Base-by-base conservation (phyloP, 2,797 vertebrate genomes). In the Carduelis carduelis region DNA sequence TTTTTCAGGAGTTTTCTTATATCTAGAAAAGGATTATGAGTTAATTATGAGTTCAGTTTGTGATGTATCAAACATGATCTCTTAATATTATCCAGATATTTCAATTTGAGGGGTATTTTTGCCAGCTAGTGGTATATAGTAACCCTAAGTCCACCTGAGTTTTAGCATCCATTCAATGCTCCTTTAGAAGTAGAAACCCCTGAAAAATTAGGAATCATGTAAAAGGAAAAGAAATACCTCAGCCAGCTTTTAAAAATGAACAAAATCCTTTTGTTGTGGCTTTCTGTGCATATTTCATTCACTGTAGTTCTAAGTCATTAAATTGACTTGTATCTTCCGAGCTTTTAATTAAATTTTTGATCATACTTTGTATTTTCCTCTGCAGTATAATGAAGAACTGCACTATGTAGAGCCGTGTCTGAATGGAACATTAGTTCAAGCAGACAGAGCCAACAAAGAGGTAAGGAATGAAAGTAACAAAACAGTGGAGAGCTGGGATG, bases 381-480 rank as follows among this genome's bases (percentile, higher is more conserved):
- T 97, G 11, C 96, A 99, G 99, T 99, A 99, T 97, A 99, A 99
- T 49, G 99, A 99, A 97, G 98, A 99, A 65, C 95, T 99, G 71
- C 99, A 99, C 96, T 99, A 99, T 5, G 99, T 99, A 90, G 99
- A 99, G 84, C 98, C 99, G 0, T 99, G 99, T 90, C 96, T 99
- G 87, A 99, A 99, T 74, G 99, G 98, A 96, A 99, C 99, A 3
- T 97, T 99, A 97, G 99, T 99, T 84, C 99, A 99, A 98, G 99
- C 99, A 15, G 99, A 99, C 89, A 98, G 99, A 96, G 98, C 99
- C 95, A 99, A 99, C 98, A 99, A 99, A 98, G 98, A 99, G 98
- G 99, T 99, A 98, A 98, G 99, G 46, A 80, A 91, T 80, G 27
- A 72, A 71, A 90, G 46, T 37, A 26, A 13, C n/a, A 74, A 83